These are phyloP conservation scores for Sturmia bella DNA, from an alignment of 2,888 invertebrate genomes.

Conservation along the genomic window DNA sequence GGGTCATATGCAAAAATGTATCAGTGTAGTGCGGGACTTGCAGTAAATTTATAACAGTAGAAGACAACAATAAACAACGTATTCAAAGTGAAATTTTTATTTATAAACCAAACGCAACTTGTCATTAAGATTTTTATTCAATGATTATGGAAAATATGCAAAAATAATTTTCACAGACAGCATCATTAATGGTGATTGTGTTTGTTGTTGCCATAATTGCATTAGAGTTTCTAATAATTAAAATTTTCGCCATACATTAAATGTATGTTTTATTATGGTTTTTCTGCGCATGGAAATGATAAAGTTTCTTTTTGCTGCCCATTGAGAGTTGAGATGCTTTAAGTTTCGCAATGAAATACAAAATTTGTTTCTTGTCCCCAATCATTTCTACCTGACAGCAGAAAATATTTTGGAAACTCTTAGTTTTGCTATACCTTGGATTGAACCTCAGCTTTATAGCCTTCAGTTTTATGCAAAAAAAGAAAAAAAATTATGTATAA, in stretches of 20 bases:
- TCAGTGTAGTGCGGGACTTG: neutral
- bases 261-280: too few relatives aligned
- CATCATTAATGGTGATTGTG: constrained; percentile 50
- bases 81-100: constrained; percentile 49
- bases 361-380: too few relatives aligned
- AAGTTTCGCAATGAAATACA: too few relatives aligned
- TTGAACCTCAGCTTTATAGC: too few relatives aligned
- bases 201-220: constrained; percentile 43
- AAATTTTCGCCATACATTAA: neutral
- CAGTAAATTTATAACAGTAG: constrained; percentile 35
- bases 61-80: constrained; percentile 7
- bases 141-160: constrained; percentile 54
- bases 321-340: too few relatives aligned
- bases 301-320: too few relatives aligned
- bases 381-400: too few relatives aligned
- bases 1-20: constrained; percentile 59
- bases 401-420: too few relatives aligned
- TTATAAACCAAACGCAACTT: constrained; percentile 6
- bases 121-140: constrained; percentile 26
- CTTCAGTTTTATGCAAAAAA: too few relatives aligned
- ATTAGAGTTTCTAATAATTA: constrained; percentile 55
- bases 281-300: neutral
- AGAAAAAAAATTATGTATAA: too few relatives aligned
- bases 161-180: constrained; percentile 49
- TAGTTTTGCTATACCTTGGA: too few relatives aligned